Percentiles rank a stretch among this genome's conserved stretches.
These are phyloP conservation scores for Drosophila sp. DNA, from an alignment of 1,140 invertebrate genomes.

Conservation along the genomic window DNA sequence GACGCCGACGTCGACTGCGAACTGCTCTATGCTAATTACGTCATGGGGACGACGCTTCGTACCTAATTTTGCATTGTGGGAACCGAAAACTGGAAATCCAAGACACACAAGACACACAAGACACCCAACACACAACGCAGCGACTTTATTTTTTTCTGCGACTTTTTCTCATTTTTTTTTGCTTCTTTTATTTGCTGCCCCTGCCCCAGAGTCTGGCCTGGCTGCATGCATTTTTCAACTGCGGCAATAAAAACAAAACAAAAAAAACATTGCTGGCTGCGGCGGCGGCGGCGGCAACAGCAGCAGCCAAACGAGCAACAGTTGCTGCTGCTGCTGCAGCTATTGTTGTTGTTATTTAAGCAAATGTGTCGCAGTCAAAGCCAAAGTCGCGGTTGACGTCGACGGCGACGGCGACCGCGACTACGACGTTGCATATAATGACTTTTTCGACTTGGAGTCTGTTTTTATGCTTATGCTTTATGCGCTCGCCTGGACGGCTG, in stretches of 20 bases:
- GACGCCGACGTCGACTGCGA: slow-evolving; percentile 47
- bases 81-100: slow-evolving; percentile 84
- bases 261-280: slow-evolving; percentile 39
- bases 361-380: slow-evolving; percentile 82
- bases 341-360: slow-evolving; percentile 74
- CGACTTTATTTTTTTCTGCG: slow-evolving; percentile 31
- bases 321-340: slow-evolving; percentile 46
- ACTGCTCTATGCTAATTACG: slow-evolving; percentile 84
- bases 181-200: slow-evolving; percentile 7
- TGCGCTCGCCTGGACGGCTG: slow-evolving; percentile 73
- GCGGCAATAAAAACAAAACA: slow-evolving; percentile 64
- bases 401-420: not conserved
- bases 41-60: slow-evolving; percentile 84
- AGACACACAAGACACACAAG: slow-evolving; percentile 68
- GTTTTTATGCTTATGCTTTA: slow-evolving; percentile 78
- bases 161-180: slow-evolving; percentile 13
- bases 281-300: too few species aligned
- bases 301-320: slow-evolving; percentile 31
- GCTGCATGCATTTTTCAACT: slow-evolving; percentile 68
- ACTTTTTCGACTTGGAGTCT: slow-evolving; percentile 77
- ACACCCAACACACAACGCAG: slow-evolving; percentile 51
- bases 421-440: slow-evolving; percentile 71
- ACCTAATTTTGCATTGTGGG: slow-evolving; percentile 84
- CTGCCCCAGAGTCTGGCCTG: slow-evolving; percentile 13
- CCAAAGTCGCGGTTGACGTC: slow-evolving; percentile 54